Evolutionary conservation across 2,797 vertebrate species (phyloP).

Genomic region (Lophius americanus): DNA sequence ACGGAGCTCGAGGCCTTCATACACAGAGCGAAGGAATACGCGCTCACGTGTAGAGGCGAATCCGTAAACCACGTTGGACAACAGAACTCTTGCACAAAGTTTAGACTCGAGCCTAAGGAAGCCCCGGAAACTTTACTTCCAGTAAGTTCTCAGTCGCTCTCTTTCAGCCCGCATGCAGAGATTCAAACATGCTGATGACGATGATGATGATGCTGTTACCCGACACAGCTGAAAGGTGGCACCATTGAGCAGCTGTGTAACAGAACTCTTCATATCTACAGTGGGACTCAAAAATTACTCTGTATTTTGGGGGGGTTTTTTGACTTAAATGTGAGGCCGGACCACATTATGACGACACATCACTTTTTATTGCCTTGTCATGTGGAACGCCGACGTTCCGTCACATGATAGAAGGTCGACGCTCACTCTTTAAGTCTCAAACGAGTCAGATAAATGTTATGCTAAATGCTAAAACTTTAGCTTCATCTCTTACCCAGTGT

Average conservation of each 20-base stretch:
- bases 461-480: background rate
- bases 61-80: constrained; percentile 68
- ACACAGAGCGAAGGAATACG: constrained; percentile 85
- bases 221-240: constrained; percentile 19
- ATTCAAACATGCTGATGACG: no score
- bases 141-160: constrained; percentile 72
- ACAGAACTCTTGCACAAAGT: constrained; percentile 43
- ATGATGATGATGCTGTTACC: constrained; percentile 26
- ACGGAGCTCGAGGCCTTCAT: constrained; percentile 94
- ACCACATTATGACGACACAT: background rate
- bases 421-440: background rate
- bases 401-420: background rate
- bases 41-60: constrained; percentile 56
- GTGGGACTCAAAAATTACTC: no score
- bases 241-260: constrained; percentile 3
- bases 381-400: background rate
- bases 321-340: background rate
- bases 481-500: no score
- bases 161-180: background rate
- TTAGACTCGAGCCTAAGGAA: constrained; percentile 80
- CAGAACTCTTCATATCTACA: no score
- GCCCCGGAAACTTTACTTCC: constrained; percentile 82
- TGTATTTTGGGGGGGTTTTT: no score
- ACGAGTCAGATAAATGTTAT: background rate
- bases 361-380: background rate